Conservation (phyloP, 2,113 vertebrate genomes). For the Nerophis lumbriciformis region DNA sequence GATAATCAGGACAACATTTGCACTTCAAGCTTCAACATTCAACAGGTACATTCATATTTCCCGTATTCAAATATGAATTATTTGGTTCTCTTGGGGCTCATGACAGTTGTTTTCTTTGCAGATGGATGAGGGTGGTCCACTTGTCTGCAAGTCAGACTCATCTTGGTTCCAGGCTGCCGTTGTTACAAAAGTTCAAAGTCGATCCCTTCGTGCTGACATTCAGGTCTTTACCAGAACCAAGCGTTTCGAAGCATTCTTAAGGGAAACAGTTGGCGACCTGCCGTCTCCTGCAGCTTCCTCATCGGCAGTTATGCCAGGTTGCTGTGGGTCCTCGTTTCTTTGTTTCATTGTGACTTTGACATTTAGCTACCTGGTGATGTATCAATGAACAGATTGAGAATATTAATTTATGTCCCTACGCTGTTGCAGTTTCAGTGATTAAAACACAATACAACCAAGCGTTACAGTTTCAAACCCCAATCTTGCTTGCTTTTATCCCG, state of each 20-base stretch:
- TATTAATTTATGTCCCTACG: neutral
- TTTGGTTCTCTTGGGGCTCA: neutral
- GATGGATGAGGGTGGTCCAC: constrained; percentile 35
- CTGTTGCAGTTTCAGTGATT: neutral
- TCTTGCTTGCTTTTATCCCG: too few species aligned
- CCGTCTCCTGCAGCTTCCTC: constrained; percentile 3
- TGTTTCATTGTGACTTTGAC: constrained; percentile 10
- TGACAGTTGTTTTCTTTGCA: constrained; percentile 7
- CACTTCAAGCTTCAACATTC: constrained; percentile 26
- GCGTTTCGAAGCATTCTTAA: constrained; percentile 34
- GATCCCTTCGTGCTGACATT: constrained; percentile 9
- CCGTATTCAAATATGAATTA: neutral
- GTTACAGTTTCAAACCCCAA: too few species aligned
- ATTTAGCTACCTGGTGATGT: constrained; percentile 9
- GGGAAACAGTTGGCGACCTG: constrained; percentile 22
- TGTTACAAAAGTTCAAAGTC: constrained; percentile 14
- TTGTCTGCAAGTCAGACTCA: constrained; percentile 42
- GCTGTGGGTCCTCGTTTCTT: constrained; percentile 6
- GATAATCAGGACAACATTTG: constrained; percentile 40
- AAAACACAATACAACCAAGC: neutral
- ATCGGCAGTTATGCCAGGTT: constrained; percentile 12
- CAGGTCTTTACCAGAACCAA: constrained; percentile 39
- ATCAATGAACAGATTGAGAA: neutral
- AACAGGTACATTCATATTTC: constrained; percentile 28
- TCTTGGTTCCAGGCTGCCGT: constrained; percentile 51